Base-by-base conservation (phyloP, 1,140 invertebrate species). In the Cataglyphis hispanica region DNA sequence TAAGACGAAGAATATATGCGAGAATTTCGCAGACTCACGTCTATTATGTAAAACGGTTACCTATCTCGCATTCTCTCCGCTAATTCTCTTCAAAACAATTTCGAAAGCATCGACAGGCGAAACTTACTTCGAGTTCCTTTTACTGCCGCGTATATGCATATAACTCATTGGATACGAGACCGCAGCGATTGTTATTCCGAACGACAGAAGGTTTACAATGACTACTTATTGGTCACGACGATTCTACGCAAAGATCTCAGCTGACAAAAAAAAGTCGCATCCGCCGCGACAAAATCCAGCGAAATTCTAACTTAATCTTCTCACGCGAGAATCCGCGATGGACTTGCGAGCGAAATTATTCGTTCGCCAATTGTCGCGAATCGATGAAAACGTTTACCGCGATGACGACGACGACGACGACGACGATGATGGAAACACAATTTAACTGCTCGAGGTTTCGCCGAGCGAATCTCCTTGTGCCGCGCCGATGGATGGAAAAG, bases 371-470 rank as follows among this genome's bases (percentile, higher is more conserved):
- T 16, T 34, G 63, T 61, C 25, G 66, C 22, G 50, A 58, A 88
- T 89, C 86, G 69, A 88, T 88, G 67, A 61, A 58, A 88, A 81
- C 43, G 53, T 87, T 69, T 64, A 70, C 60, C 46, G 37, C 76
- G 25, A 40, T 31, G 72, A 1, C n/a, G 34, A 80, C 77, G 22
- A 13, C 76, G 43, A 40, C 50, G 72, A 1, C 13, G 37, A 37
- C 7, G 43, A 61, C n/a, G 75, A 86, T 53, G 78, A 87, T 63
- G 64, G 85, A 87, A 85, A 81, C 27, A 86, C 77, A 87, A 87
- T 61, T 69, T 75, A 43, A 46, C 40, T 40, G 77, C 70, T 86
- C 77, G 85, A 87, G 75, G 75, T 76, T 63, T 78, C 40, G 66
- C 50, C 22, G 50, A 89, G 78, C 31, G 76, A 76, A 53, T 75